These are phyloP conservation scores for Sebastes taczanowskii DNA, from an alignment of 2,797 vertebrate genomes.

Conservation along the genomic window DNA sequence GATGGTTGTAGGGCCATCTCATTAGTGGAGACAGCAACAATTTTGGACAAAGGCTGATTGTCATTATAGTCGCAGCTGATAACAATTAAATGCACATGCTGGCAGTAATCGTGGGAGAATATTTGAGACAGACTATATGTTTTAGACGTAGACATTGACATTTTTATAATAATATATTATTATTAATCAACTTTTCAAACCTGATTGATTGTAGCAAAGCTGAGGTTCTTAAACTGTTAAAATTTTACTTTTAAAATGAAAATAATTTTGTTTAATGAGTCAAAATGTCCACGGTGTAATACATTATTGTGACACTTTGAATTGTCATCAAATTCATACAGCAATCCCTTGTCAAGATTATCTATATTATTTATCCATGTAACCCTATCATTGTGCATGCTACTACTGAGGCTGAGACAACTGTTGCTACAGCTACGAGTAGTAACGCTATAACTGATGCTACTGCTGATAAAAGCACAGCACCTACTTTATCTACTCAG, in stretches of 20 bases:
- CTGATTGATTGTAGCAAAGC: background rate
- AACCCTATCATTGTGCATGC: background rate
- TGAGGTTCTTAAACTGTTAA: background rate
- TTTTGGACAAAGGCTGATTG: conserved; percentile 40
- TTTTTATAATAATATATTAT: background rate
- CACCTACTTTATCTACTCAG: background rate
- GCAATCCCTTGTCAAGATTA: background rate
- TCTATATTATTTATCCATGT: background rate
- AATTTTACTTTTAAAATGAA: background rate
- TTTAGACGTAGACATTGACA: too few species aligned
- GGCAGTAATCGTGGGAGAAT: conserved; percentile 8
- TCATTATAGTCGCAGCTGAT: conserved; percentile 38
- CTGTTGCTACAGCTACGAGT: background rate
- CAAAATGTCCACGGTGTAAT: too few species aligned
- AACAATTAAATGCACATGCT: conserved; percentile 30
- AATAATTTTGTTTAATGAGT: too few species aligned
- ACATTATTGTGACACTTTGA: background rate
- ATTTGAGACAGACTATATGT: background rate
- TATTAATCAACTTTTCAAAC: background rate
- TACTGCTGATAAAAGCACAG: background rate
- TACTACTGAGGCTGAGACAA: background rate
- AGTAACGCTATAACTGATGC: background rate
- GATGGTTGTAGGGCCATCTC: conserved; percentile 37
- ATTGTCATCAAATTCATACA: background rate
- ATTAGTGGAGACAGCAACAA: conserved; percentile 34